These are phyloP conservation scores for Cryptocephalus primarius DNA, from an alignment of 2,888 invertebrate genomes.

Conservation along the genomic window DNA sequence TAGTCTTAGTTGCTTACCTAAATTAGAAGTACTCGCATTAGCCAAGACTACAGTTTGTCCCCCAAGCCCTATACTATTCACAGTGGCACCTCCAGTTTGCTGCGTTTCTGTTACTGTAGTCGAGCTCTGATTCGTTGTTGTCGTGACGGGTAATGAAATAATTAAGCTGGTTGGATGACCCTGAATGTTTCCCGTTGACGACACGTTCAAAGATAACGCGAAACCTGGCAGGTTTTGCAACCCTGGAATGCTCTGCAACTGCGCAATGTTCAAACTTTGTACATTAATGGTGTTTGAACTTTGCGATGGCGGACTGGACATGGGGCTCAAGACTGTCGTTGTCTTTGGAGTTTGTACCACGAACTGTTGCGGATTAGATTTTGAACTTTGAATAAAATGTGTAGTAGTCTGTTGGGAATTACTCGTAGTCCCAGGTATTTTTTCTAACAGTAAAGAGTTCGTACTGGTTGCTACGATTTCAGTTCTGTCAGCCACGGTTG, in stretches of 20 bases:
- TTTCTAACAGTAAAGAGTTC: slow-evolving; percentile 41
- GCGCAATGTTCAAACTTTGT: slow-evolving; percentile 64
- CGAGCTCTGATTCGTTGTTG: slow-evolving; percentile 19
- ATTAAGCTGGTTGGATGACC: slow-evolving; percentile 33
- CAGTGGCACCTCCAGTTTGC: slow-evolving; percentile 12
- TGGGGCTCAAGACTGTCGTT: slow-evolving; percentile 40
- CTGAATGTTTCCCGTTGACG: slow-evolving; percentile 50
- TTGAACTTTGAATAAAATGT: slow-evolving; percentile 17
- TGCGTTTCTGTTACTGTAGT: slow-evolving; percentile 34
- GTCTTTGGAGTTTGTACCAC: slow-evolving; percentile 25
- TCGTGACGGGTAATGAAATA: slow-evolving; percentile 34
- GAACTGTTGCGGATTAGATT: slow-evolving; percentile 15
- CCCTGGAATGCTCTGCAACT: slow-evolving; percentile 55
- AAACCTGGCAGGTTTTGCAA: slow-evolving; percentile 75
- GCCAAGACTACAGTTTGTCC: slow-evolving; percentile 32
- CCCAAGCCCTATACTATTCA: slow-evolving; percentile 18
- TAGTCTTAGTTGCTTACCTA: slow-evolving; percentile 22
- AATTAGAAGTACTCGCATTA: slow-evolving; percentile 28
- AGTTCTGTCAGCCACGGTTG: slow-evolving; percentile 48
- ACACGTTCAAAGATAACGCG: slow-evolving; percentile 62
- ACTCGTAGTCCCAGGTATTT: slow-evolving; percentile 40
- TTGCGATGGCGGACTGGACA: slow-evolving; percentile 40
- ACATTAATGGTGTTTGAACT: slow-evolving; percentile 37
- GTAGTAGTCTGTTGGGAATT: slow-evolving; percentile 16
- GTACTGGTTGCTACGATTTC: slow-evolving; percentile 43